Evolutionary conservation across 2,113 vertebrate genomes (phyloP).

Genomic region (Rhizomys pruinosus): DNA sequence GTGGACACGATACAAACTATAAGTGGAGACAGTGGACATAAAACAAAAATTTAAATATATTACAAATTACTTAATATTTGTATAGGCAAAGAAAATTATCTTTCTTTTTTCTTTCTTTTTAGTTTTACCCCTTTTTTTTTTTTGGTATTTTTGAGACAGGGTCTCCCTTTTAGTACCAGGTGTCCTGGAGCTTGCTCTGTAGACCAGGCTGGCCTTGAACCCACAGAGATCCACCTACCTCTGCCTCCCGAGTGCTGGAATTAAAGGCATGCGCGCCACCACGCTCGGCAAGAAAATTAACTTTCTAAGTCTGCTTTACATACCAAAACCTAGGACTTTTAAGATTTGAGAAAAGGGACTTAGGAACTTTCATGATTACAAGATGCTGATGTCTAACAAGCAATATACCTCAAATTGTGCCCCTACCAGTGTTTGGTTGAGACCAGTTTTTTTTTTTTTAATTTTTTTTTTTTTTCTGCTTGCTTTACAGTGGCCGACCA

Average conservation of each 20-base stretch:
- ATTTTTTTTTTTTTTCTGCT: background rate
- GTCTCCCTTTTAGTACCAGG: no score
- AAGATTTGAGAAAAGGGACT: background rate
- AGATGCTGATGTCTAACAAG: background rate
- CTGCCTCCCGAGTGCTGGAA: no score
- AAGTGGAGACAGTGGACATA: background rate
- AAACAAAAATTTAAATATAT: background rate
- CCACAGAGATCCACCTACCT: no score
- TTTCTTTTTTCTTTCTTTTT: no score
- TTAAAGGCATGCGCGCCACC: no score
- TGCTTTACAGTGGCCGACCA: background rate
- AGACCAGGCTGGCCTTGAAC: no score
- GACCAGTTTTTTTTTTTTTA: background rate
- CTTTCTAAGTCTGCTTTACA: background rate
- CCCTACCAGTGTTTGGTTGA: background rate
- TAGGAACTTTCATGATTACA: background rate
- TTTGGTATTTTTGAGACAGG: no score
- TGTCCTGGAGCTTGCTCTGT: no score
- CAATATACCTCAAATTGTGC: background rate
- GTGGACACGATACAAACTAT: background rate
- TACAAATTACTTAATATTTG: slow-evolving; percentile 40
- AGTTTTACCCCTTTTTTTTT: no score
- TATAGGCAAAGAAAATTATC: background rate
- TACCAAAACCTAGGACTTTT: background rate
- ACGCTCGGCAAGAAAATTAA: background rate